These are phyloP conservation scores for Aspidiotus rigidus DNA, from an alignment of 2,888 invertebrate genomes.

Conservation along the genomic window DNA sequence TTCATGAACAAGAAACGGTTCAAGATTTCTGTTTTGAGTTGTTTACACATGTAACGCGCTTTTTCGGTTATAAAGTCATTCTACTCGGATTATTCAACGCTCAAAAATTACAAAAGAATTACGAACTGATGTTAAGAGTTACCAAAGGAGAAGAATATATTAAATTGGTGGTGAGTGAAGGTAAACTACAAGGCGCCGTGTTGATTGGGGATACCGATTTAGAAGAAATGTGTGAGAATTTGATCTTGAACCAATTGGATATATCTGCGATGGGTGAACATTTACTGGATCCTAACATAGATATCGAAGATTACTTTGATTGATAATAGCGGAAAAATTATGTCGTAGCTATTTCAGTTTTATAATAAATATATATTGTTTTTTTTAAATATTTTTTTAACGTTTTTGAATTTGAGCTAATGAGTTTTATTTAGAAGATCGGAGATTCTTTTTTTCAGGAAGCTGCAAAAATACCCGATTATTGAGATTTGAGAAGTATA, in stretches of 20 bases:
- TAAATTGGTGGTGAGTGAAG: conserved; percentile 71
- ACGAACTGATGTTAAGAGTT: conserved; percentile 75
- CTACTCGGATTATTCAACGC: conserved; percentile 87
- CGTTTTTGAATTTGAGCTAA: too few relatives aligned
- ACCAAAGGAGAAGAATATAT: conserved; percentile 74
- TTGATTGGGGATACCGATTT: conserved; percentile 93
- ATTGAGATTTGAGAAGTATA: too few relatives aligned
- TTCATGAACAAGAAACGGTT: conserved; percentile 54
- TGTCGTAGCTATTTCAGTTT: too few relatives aligned
- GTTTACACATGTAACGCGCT: conserved; percentile 89
- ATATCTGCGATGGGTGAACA: conserved; percentile 79
- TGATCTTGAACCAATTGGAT: conserved; percentile 90
- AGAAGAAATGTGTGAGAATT: conserved; percentile 96
- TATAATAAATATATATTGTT: too few relatives aligned
- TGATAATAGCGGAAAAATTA: conserved; percentile 43
- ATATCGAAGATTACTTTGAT: conserved; percentile 99
- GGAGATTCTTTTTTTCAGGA: too few relatives aligned
- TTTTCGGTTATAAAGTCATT: conserved; percentile 89
- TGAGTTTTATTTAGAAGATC: too few relatives aligned
- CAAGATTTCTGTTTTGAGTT: conserved; percentile 96
- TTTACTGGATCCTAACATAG: conserved; percentile 87
- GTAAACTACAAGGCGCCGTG: conserved; percentile 82
- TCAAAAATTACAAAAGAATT: conserved; percentile 65
- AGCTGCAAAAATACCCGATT: too few relatives aligned
- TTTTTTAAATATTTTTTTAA: too few relatives aligned